A percentile compares a stretch with the other conserved stretches of the same genome.
phyloP scores from a whole-genome alignment of 2,797 vertebrate genomes.

The Acanthopagrus latus region DNA sequence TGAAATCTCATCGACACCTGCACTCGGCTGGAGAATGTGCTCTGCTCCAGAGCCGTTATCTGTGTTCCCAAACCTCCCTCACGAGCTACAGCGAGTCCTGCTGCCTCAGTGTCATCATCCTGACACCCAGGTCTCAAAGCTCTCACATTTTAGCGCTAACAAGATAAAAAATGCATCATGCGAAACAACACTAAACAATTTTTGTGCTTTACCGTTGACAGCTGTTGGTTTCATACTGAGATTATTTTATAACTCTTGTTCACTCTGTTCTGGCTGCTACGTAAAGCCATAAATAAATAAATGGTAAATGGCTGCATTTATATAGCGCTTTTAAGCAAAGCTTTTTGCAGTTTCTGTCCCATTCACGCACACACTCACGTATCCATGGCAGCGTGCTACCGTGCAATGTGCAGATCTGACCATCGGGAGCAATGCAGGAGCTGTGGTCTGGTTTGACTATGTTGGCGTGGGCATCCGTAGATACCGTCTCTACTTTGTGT shows the following conservation, averaged over 20 bases:
- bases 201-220: conserved; percentile 8
- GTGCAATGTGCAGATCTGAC: not conserved
- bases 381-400: not conserved
- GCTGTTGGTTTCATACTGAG: conserved; percentile 8
- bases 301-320: conserved; percentile 4
- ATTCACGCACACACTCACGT: not conserved
- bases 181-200: conserved; percentile 12
- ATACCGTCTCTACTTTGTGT: too few relatives aligned
- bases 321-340: not conserved
- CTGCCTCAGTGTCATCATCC: conserved; percentile 57
- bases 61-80: conserved; percentile 48
- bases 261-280: not conserved
- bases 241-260: conserved; percentile 8
- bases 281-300: conserved; percentile 20
- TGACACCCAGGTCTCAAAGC: conserved; percentile 45
- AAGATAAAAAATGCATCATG: conserved; percentile 32
- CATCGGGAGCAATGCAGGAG: not conserved
- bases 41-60: conserved; percentile 55
- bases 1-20: conserved; percentile 64
- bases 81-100: conserved; percentile 47
- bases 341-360: not conserved
- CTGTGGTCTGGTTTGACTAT: too few relatives aligned
- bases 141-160: conserved; percentile 44
- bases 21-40: conserved; percentile 11
- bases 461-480: too few relatives aligned